Conservation (phyloP, 2,797 vertebrate genomes). For the Cryptoblepharus egeriae region DNA sequence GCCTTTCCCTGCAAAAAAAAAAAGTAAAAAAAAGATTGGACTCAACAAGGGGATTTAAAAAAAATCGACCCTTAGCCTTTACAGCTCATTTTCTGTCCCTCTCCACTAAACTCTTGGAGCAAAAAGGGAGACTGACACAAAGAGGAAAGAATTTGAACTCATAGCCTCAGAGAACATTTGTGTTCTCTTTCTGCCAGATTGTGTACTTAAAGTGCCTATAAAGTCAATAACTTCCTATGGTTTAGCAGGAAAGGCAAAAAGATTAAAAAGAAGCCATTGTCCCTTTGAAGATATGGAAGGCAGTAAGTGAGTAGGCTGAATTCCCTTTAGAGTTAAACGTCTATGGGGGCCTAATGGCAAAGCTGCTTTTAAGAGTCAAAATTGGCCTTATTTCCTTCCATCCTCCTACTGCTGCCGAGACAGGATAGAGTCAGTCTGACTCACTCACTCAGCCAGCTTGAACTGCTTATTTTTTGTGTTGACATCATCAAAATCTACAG, state of each 20-base stretch:
- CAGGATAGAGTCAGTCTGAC: slow-evolving; percentile 57
- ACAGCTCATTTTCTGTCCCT: slow-evolving; percentile 49
- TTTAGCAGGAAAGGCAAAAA: slow-evolving; percentile 70
- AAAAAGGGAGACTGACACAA: slow-evolving; percentile 55
- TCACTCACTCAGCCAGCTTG: slow-evolving; percentile 54
- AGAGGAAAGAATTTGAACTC: slow-evolving; percentile 75
- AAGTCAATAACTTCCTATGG: slow-evolving; percentile 78
- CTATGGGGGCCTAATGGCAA: slow-evolving; percentile 58
- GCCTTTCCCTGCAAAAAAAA: slow-evolving; percentile 21
- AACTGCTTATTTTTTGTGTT: slow-evolving; percentile 62
- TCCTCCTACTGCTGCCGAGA: slow-evolving; percentile 61
- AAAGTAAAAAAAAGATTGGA: slow-evolving; percentile 24
- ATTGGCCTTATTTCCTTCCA: slow-evolving; percentile 77
- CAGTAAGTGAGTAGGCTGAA: slow-evolving; percentile 79
- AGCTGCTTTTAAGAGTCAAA: slow-evolving; percentile 76
- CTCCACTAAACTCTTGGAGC: slow-evolving; percentile 56
- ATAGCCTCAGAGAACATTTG: slow-evolving; percentile 51
- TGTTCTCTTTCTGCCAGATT: slow-evolving; percentile 66
- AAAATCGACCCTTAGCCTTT: slow-evolving; percentile 39
- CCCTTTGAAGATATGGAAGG: slow-evolving; percentile 78
- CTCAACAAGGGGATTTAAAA: slow-evolving; percentile 37
- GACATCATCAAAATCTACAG: slow-evolving; percentile 57
- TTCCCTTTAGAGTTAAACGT: slow-evolving; percentile 78
- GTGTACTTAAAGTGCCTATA: slow-evolving; percentile 70
- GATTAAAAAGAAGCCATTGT: slow-evolving; percentile 76